Percentiles rank a stretch among this genome's conserved stretches.
These are phyloP conservation scores for Porites lobata DNA, from an alignment of 92 coral and sea anemone genomes.

Conservation along the genomic window DNA sequence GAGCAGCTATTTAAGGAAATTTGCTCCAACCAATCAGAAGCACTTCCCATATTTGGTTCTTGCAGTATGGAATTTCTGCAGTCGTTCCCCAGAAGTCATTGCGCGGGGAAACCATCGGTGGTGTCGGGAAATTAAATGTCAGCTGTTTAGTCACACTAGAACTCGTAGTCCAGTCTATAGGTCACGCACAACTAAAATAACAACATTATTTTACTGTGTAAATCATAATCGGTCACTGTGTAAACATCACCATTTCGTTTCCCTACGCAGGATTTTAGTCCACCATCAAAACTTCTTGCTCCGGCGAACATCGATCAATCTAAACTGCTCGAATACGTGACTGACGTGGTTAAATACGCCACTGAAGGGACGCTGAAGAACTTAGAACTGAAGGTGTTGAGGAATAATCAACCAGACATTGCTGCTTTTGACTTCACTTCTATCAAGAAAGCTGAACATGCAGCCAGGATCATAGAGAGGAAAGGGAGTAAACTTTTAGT, in stretches of 20 bases:
- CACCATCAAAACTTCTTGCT: slow-evolving; percentile 77
- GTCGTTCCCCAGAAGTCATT: too few species aligned
- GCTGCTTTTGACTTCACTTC: slow-evolving; percentile 99
- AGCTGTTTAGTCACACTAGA: too few species aligned
- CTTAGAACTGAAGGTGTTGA: slow-evolving; percentile 75
- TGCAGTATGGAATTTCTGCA: too few species aligned
- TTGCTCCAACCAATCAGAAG: too few species aligned
- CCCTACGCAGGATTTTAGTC: slow-evolving; percentile 73
- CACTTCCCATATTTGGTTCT: too few species aligned
- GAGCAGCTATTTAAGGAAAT: too few species aligned
- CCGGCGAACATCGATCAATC: slow-evolving; percentile 77
- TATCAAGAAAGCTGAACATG: slow-evolving; percentile 94
- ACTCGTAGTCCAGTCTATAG: too few species aligned
- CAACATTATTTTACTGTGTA: too few species aligned
- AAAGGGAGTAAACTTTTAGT: slow-evolving; percentile 90
- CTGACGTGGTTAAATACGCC: slow-evolving; percentile 88
- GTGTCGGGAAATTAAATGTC: too few species aligned
- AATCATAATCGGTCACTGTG: background rate
- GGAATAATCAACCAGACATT: slow-evolving; percentile 81
- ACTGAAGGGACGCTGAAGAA: slow-evolving; percentile 85
- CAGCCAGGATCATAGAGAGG: slow-evolving; percentile 93
- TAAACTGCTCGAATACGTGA: slow-evolving; percentile 73
- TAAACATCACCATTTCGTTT: background rate
- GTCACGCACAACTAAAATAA: too few species aligned
- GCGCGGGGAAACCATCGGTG: too few species aligned